These are phyloP conservation scores for Gymnogyps californianus DNA, from an alignment of 2,113 vertebrate species.

Conservation along the genomic window DNA sequence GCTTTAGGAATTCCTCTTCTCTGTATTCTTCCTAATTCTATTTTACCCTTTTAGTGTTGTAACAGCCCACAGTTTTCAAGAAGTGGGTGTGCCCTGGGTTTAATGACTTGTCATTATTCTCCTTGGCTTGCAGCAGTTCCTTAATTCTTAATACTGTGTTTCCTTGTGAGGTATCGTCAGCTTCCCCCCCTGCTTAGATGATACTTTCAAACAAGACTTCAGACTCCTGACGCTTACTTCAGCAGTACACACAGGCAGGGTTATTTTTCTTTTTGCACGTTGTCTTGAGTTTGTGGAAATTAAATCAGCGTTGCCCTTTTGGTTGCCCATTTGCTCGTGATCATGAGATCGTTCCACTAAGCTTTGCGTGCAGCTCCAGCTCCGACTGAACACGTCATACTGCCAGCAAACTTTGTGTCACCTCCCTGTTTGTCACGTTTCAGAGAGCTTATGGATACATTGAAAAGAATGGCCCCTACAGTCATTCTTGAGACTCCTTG, in stretches of 20 bases:
- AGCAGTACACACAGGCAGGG: background rate
- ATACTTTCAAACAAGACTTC: background rate
- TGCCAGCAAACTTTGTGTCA: background rate
- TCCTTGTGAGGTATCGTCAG: background rate
- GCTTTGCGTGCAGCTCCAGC: background rate
- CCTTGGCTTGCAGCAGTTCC: background rate
- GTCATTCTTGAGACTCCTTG: background rate
- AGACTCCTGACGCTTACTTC: background rate
- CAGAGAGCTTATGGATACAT: background rate
- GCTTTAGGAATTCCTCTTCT: background rate
- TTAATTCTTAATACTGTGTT: background rate
- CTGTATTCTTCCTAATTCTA: background rate
- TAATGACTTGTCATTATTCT: constrained; percentile 28
- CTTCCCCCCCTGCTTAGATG: background rate
- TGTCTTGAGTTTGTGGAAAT: background rate
- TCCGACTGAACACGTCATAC: background rate
- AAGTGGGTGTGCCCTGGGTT: constrained; percentile 1
- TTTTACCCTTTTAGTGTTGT: background rate
- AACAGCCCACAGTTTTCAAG: constrained; percentile 1
- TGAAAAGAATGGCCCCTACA: background rate
- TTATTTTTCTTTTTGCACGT: background rate
- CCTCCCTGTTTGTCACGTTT: background rate
- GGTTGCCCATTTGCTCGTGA: background rate
- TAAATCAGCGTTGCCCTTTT: background rate
- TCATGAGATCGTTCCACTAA: background rate